Conservation (phyloP, 92 coral and sea anemone genomes). For the Siderastrea siderea region DNA sequence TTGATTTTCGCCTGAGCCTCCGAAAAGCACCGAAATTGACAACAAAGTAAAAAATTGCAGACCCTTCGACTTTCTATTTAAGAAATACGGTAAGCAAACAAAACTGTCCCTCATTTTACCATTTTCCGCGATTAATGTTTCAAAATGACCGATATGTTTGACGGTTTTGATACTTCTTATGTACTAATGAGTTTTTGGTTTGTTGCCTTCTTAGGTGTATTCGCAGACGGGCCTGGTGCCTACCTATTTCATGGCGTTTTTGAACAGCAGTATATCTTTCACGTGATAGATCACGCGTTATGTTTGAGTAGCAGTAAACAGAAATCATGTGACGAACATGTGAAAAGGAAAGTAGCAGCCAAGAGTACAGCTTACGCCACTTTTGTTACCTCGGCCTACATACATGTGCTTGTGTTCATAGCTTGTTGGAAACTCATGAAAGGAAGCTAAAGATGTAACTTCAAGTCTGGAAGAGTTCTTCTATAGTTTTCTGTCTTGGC, state of each 20-base stretch:
- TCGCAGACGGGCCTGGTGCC: conserved; percentile 85
- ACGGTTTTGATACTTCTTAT: too few species aligned
- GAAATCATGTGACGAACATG: conserved; percentile 60
- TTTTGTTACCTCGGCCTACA: background rate
- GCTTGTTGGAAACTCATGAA: background rate
- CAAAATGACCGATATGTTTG: background rate
- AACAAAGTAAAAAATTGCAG: too few species aligned
- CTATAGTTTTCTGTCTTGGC: too few species aligned
- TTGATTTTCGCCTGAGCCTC: too few species aligned
- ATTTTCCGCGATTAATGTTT: background rate
- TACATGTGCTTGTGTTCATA: background rate
- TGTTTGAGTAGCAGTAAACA: conserved; percentile 70
- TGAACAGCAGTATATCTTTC: conserved; percentile 81
- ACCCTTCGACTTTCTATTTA: too few species aligned
- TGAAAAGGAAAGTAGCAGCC: conserved; percentile 36
- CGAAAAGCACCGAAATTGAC: too few species aligned
- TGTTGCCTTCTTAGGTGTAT: conserved; percentile 46
- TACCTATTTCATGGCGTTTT: conserved; percentile 83
- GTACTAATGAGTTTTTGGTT: too few species aligned
- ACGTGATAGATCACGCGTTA: conserved; percentile 81
- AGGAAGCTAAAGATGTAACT: too few species aligned
- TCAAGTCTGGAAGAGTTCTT: too few species aligned
- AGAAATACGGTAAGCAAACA: too few species aligned
- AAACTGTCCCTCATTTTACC: too few species aligned
- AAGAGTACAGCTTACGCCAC: background rate